These are phyloP conservation scores for Chroicocephalus ridibundus DNA, from an alignment of 2,113 vertebrate genomes.

Conservation along the genomic window DNA sequence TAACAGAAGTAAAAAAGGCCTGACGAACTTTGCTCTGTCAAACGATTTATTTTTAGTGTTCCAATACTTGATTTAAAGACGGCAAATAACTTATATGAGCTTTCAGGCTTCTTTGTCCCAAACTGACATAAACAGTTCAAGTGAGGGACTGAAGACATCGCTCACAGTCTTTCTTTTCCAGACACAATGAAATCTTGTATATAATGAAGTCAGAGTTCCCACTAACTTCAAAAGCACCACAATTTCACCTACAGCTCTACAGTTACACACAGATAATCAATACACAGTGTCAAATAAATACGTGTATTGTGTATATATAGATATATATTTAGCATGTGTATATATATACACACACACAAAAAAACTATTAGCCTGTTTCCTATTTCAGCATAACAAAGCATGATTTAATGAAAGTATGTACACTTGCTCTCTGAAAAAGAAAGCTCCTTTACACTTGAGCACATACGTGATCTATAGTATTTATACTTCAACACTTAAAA, in stretches of 20 bases:
- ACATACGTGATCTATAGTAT: background rate
- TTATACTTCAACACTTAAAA: background rate
- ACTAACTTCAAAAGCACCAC: background rate
- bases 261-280: background rate
- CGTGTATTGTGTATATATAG: too few relatives aligned
- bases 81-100: background rate
- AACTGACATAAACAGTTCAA: background rate
- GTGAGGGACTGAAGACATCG: accelerated
- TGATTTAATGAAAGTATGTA: background rate
- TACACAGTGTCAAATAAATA: background rate
- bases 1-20: background rate
- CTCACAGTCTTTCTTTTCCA: background rate
- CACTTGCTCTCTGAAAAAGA: background rate
- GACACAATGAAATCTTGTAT: background rate
- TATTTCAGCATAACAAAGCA: background rate
- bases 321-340: background rate
- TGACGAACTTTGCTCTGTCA: background rate
- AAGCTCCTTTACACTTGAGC: background rate
- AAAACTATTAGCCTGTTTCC: background rate
- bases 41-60: background rate
- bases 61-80: background rate
- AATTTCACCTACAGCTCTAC: background rate
- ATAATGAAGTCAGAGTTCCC: background rate
- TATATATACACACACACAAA: background rate
- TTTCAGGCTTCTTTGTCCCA: background rate